These are phyloP conservation scores for Erebia aethiops DNA, from an alignment of 2,888 invertebrate genomes.

Conservation along the genomic window DNA sequence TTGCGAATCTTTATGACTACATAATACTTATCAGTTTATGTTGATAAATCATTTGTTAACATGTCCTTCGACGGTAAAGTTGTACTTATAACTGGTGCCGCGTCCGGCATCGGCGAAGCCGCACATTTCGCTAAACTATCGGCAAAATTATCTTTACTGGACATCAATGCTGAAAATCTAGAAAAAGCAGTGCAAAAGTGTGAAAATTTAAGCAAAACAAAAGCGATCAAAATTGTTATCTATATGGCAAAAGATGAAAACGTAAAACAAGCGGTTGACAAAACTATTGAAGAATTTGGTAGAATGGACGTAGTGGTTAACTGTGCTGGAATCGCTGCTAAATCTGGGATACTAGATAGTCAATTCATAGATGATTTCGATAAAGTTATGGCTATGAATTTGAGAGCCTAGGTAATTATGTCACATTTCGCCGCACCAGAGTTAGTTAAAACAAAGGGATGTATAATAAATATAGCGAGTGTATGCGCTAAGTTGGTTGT, in stretches of 20 bases:
- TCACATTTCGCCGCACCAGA: conserved; percentile 46
- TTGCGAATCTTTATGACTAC: not conserved
- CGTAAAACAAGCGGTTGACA: conserved; percentile 4
- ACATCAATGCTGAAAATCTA: conserved; percentile 10
- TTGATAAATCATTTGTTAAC: not conserved
- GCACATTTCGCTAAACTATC: conserved; percentile 52
- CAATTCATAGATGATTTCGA: conserved; percentile 44
- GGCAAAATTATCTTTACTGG: conserved; percentile 43
- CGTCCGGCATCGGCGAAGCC: conserved; percentile 56
- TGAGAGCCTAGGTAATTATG: conserved; percentile 51
- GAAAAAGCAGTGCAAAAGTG: not conserved
- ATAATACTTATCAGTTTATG: too few relatives aligned
- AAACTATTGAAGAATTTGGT: conserved; percentile 9
- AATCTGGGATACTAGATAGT: conserved; percentile 43
- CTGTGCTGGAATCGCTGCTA: conserved; percentile 41
- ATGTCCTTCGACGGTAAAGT: conserved; percentile 57
- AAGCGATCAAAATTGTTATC: conserved; percentile 1
- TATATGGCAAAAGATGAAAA: conserved; percentile 9
- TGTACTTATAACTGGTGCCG: conserved; percentile 54
- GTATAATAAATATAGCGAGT: conserved; percentile 55
- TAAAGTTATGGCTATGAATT: conserved; percentile 48
- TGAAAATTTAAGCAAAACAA: conserved; percentile 7
- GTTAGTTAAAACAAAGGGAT: conserved; percentile 51
- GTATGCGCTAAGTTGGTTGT: conserved; percentile 30
- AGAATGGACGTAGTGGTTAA: conserved; percentile 23